Evolutionary conservation across 2,888 invertebrate species (phyloP).

Genomic region (Ecdyonurus torrentis): DNA sequence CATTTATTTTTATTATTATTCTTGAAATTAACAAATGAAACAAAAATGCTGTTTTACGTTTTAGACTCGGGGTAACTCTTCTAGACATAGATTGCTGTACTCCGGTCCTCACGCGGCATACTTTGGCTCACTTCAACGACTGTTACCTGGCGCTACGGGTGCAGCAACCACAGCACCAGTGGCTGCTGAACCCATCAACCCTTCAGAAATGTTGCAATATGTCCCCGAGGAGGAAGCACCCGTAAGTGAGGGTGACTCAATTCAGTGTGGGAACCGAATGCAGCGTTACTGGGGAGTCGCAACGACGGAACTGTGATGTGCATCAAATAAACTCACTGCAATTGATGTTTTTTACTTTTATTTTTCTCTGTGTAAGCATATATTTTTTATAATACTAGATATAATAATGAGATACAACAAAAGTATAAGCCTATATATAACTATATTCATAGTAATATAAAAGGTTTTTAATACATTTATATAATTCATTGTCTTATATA

Average conservation of each 20-base stretch:
- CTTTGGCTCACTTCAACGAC: conserved; percentile 65
- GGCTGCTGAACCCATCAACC: not conserved
- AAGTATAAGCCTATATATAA: too few species aligned
- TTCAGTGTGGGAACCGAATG: conserved; percentile 40
- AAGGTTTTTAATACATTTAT: too few species aligned
- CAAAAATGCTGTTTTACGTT: conserved; percentile 9
- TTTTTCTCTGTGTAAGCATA: too few species aligned
- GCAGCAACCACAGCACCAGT: not conserved
- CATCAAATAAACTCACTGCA: too few species aligned
- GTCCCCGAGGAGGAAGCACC: conserved; percentile 3
- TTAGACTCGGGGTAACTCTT: conserved; percentile 42
- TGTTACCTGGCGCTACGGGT: conserved; percentile 44
- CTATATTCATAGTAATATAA: too few species aligned
- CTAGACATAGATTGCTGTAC: conserved; percentile 36
- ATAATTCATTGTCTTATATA: too few species aligned
- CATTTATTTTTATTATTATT: not conserved
- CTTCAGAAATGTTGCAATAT: not conserved
- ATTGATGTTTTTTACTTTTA: too few species aligned
- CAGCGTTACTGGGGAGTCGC: conserved; percentile 85
- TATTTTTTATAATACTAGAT: too few species aligned
- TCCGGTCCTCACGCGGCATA: conserved; percentile 77
- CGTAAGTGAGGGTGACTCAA: conserved; percentile 3
- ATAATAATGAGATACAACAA: too few species aligned
- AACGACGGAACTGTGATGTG: conserved; percentile 58
- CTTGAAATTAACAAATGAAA: not conserved